Conservation (phyloP, 1,140 invertebrate genomes). For the Lepidurus arcticus region DNA sequence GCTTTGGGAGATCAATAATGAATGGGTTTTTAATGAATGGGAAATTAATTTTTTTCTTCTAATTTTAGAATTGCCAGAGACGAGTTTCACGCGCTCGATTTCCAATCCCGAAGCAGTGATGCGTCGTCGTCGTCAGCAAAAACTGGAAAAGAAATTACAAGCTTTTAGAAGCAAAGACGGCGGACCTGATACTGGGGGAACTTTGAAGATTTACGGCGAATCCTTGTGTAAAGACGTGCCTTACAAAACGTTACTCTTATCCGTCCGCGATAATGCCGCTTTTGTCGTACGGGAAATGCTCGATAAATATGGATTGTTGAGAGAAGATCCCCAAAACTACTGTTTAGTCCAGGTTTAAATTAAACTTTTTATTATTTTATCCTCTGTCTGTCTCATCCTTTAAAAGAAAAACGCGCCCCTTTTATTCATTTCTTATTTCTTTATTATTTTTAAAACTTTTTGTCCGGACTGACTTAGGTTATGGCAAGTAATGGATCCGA, state of each 20-base stretch:
- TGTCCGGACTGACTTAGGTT: slow-evolving; percentile 44
- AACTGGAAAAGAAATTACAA: slow-evolving; percentile 92
- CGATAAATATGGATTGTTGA: slow-evolving; percentile 89
- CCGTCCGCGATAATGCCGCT: slow-evolving; percentile 83
- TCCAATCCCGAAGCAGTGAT: slow-evolving; percentile 99
- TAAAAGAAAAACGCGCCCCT: background rate
- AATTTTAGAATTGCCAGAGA: slow-evolving; percentile 83
- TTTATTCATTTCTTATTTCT: slow-evolving; percentile 36
- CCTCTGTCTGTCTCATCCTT: background rate
- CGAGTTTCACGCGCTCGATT: slow-evolving; percentile 95
- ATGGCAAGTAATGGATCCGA: slow-evolving; percentile 51
- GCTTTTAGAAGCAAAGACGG: slow-evolving; percentile 69
- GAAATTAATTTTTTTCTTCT: slow-evolving; percentile 38
- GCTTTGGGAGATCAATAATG: too few species aligned
- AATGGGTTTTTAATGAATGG: too few species aligned
- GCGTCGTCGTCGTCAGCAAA: slow-evolving; percentile 91
- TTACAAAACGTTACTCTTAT: slow-evolving; percentile 94
- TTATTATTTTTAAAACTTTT: slow-evolving; percentile 52
- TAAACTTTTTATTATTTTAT: background rate
- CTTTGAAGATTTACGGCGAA: slow-evolving; percentile 96
- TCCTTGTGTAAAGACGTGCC: slow-evolving; percentile 93
- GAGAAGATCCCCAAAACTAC: slow-evolving; percentile 81
- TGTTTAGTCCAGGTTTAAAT: slow-evolving; percentile 81
- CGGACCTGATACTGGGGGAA: slow-evolving; percentile 75
- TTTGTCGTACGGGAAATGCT: slow-evolving; percentile 93